These are phyloP conservation scores for Caenorhabditis afra DNA, from an alignment of 2,888 invertebrate species.

Conservation along the genomic window DNA sequence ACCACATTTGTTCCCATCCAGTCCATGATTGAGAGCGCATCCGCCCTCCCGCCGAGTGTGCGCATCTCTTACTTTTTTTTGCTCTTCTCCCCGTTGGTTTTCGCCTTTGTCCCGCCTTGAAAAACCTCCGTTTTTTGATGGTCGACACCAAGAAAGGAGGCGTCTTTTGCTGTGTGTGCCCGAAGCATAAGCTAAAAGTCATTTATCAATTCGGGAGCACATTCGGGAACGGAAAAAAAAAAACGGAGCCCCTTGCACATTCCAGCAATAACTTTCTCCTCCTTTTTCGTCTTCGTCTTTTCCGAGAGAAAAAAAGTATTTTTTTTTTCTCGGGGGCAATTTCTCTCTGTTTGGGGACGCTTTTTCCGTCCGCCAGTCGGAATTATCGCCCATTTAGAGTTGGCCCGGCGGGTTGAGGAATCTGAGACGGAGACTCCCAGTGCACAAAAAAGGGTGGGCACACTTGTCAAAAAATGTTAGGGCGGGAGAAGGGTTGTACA, in stretches of 20 bases:
- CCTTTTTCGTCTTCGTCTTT: slow-evolving; percentile 12
- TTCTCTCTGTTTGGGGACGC: background rate
- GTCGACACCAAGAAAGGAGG: slow-evolving; percentile 14
- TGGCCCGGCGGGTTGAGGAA: background rate
- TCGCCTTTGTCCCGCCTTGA: background rate
- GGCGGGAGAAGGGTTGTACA: slow-evolving; percentile 20
- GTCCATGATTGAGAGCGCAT: no score
- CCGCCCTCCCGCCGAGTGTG: no score
- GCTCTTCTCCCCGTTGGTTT: no score
- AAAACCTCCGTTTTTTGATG: slow-evolving; percentile 6
- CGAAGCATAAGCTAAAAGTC: slow-evolving; percentile 50
- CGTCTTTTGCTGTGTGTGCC: background rate
- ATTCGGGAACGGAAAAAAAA: slow-evolving; percentile 35
- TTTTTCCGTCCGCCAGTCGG: slow-evolving; percentile 19
- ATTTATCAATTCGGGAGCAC: slow-evolving; percentile 60
- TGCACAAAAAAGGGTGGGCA: slow-evolving; percentile 11
- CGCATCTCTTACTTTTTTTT: no score
- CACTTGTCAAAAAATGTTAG: slow-evolving; percentile 44
- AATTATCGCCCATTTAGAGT: slow-evolving; percentile 46
- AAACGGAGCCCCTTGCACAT: background rate
- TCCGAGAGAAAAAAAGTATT: slow-evolving; percentile 16
- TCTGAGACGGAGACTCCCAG: background rate
- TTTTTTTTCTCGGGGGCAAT: slow-evolving; percentile 12
- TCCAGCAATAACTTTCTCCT: slow-evolving; percentile 24
- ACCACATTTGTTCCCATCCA: no score